Base-by-base conservation (phyloP, 2,888 invertebrate species). In the Drosophila neotestacea region DNA sequence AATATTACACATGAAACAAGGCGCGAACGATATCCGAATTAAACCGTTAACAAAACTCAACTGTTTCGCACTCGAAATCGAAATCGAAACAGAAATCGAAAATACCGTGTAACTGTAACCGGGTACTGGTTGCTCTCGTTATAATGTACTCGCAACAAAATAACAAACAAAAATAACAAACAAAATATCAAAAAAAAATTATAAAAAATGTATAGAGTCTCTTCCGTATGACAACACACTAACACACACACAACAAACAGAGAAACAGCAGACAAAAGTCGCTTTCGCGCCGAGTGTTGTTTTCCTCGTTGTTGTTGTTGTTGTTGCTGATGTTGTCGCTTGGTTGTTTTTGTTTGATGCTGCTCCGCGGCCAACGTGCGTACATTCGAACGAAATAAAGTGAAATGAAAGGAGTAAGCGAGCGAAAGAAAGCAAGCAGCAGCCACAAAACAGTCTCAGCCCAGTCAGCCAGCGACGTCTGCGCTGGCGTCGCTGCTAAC, bases 401-500 rank as follows among this genome's bases (percentile, higher is more conserved):
- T 92, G 91, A 92, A 92, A 92, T 92, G 92, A 92, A 92, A 92
- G 92, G 92, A 92, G 92, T 92, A 91, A 91, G 91, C 85, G 85
- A 86, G 78, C 90, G 92, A 92, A 92, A 92, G 92, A 92, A 92
- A 92, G 92, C 92, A 91, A 92, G 92, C 92, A 91, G 90, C 90
- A 86, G 85, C 83, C 83, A 81, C 87, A 76, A 75, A 75, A 79
- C 78, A 71, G 81, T 73, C 79, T 81, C 75, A 70, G 75, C 67
- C 65, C 79, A 78, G 72, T 73, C 76, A 68, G 61, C 38, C 70
- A 70, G 70, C 79, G 68, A 73, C 70, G 72, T 64, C 77, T 70
- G 67, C 79, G 70, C 66, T 56, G 71, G 65, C 79, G 39, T 55
- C 68, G 79, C 36, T 48, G 48, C 61, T 51, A 47, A 32, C 34